These are phyloP conservation scores for Vulpes lagopus DNA, from an alignment of 2,113 vertebrate species.

Conservation along the genomic window DNA sequence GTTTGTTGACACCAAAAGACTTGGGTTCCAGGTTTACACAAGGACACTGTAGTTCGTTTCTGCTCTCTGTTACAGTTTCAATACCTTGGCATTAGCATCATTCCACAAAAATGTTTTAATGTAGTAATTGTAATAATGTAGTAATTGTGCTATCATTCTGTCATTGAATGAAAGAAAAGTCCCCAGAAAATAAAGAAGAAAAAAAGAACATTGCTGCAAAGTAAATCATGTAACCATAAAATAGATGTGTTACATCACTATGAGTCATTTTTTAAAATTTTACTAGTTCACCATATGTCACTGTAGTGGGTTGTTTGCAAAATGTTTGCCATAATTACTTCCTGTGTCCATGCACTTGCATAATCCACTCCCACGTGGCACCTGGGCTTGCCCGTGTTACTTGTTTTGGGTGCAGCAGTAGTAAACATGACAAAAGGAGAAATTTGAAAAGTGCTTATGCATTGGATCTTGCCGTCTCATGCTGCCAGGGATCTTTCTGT, in stretches of 20 bases:
- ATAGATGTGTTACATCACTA: too few relatives aligned
- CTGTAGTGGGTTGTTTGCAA: background rate
- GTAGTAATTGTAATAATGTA: background rate
- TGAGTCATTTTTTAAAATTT: background rate
- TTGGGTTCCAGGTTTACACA: background rate
- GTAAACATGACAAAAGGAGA: background rate
- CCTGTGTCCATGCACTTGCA: background rate
- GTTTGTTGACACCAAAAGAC: background rate
- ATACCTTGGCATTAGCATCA: background rate
- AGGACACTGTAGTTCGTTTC: background rate
- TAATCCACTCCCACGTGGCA: background rate
- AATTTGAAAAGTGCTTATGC: background rate
- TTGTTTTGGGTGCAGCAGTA: too few relatives aligned
- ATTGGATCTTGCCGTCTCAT: fast-evolving
- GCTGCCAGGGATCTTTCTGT: background rate
- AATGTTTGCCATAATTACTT: background rate
- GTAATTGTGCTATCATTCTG: background rate
- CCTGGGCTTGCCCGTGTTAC: too few relatives aligned
- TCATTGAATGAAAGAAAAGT: background rate
- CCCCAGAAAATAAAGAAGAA: background rate
- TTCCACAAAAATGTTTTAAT: background rate
- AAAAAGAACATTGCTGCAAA: background rate
- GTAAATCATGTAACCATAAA: background rate
- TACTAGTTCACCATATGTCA: background rate
- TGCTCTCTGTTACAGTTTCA: too few relatives aligned